These are phyloP conservation scores for Glaucomys volans DNA, from an alignment of 2,113 vertebrate genomes.

Conservation along the genomic window DNA sequence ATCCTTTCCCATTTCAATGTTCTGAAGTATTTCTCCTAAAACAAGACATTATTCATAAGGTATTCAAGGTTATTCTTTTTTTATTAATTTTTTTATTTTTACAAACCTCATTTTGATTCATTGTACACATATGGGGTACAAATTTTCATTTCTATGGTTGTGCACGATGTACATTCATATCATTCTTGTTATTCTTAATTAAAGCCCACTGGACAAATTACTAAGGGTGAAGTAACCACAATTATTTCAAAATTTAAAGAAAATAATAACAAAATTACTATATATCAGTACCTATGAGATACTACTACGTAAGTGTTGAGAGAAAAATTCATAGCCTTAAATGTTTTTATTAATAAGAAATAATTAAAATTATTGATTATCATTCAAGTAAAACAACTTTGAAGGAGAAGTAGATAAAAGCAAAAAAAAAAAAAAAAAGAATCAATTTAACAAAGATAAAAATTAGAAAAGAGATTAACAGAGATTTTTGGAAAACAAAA, in stretches of 20 bases:
- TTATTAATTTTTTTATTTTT: too few species aligned
- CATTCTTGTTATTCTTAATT: background rate
- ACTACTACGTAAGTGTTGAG: background rate
- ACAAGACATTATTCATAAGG: background rate
- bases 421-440: background rate
- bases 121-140: too few species aligned
- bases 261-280: background rate
- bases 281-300: background rate
- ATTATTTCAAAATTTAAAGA: constrained; percentile 25
- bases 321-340: background rate
- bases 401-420: constrained; percentile 11
- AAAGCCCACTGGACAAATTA: background rate
- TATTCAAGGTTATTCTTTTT: background rate
- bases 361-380: background rate
- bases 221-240: background rate
- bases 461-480: background rate
- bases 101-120: too few species aligned
- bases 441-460: background rate
- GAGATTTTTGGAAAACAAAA: constrained; percentile 37
- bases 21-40: background rate
- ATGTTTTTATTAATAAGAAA: background rate
- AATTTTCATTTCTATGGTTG: too few species aligned
- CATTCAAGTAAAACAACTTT: background rate
- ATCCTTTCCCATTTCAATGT: background rate
- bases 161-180: too few species aligned